Evolutionary conservation across 1,140 invertebrate species (phyloP), one percentile per base, ranked within the genome.

Genomic region (Lamellibrachia luymesi): DNA sequence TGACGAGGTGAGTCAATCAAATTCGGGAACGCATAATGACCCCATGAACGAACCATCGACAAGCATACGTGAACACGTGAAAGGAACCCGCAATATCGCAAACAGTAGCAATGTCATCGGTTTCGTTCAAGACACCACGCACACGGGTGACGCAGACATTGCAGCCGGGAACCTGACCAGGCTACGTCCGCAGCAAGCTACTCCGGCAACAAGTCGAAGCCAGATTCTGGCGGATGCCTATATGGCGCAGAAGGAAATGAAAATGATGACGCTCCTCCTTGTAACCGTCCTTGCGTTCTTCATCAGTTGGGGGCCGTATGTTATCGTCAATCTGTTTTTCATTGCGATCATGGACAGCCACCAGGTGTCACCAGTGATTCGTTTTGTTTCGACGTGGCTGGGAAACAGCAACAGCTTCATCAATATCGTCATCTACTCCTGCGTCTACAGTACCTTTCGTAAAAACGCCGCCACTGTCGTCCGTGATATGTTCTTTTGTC

Each of bases 361-460:
- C 52, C 89, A 92, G n/a, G 93, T 56, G 50, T 92, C 91, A 1
- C 51, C 51, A 4, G 91, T 93, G 27, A 52, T 94, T 2, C 91
- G 93, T 2, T 94, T 94, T 89, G 92, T 93, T 10, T 92, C 93
- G 10, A 90, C 94, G 91, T 94, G 94, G 94, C 50, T 94, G 17
- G 94, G 94, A 17, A 94, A 94, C 91, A 93, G 93, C 25, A 94
- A 94, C 92, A 94, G 94, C 90, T 94, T 94, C 92, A 93, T 93
- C 17, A 94, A 94, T 50, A 94, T 94, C 80, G 49, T 94, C 56
- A 93, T 94, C 27, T 94, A 94, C 51, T 94, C 94, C 1, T 91
- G 52, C 25, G 92, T 94, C 51, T 94, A 94, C 89, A 93, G 94
- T 89, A 92, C 92, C 49, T 94, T 94, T 80, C 89, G 94, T 13